These are phyloP conservation scores for Trimorus sp. DNA, from an alignment of 2,888 invertebrate genomes.

Conservation along the genomic window DNA sequence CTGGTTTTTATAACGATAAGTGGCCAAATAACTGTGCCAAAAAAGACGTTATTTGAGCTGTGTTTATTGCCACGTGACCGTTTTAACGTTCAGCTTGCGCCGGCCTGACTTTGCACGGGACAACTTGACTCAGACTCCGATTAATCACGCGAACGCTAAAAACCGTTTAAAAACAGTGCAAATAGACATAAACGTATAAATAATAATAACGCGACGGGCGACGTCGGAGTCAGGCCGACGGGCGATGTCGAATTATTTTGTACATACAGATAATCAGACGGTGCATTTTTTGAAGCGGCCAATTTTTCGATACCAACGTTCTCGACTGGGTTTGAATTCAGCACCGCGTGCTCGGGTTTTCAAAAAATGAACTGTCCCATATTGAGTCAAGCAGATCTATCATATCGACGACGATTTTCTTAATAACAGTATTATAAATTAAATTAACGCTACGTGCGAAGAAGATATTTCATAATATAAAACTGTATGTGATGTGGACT, in stretches of 20 bases:
- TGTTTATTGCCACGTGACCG: constrained; percentile 42
- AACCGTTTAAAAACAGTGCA: constrained; percentile 45
- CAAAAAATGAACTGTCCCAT: constrained; percentile 59
- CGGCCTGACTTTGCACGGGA: constrained; percentile 51
- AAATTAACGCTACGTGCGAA: constrained; percentile 64
- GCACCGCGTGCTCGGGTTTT: constrained; percentile 14
- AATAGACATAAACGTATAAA: constrained; percentile 41
- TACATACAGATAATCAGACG: constrained; percentile 54
- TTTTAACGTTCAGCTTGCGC: constrained; percentile 35
- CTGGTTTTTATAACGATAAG: constrained; percentile 46
- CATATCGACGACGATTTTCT: constrained; percentile 76
- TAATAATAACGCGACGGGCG: constrained; percentile 18
- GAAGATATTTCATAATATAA: constrained; percentile 63
- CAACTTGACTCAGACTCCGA: constrained; percentile 13
- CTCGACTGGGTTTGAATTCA: constrained; percentile 11
- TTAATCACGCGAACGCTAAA: constrained; percentile 11
- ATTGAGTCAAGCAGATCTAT: constrained; percentile 70
- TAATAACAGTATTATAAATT: constrained; percentile 71
- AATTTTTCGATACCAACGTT: constrained; percentile 28
- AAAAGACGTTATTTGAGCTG: constrained; percentile 52
- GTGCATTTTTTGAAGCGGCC: constrained; percentile 53
- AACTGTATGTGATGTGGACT: constrained; percentile 63
- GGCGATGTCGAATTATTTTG: constrained; percentile 43
- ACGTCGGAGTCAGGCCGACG: constrained; percentile 40
- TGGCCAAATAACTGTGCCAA: constrained; percentile 64